Conservation (phyloP, 1,140 invertebrate species). For the Lethrus apterus region DNA sequence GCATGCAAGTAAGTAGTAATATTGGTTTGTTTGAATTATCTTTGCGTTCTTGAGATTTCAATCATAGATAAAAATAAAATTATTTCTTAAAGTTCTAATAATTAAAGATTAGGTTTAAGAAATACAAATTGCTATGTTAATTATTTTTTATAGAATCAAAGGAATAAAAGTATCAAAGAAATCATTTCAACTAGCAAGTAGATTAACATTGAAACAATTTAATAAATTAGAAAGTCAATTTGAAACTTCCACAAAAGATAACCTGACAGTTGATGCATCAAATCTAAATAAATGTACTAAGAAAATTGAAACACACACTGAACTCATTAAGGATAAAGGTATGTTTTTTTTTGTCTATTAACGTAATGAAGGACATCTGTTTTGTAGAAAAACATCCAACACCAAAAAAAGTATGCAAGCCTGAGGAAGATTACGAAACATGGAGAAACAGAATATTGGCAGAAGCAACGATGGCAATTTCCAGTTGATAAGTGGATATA, state of each 20-base stretch:
- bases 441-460: too few relatives aligned
- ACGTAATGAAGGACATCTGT: too few relatives aligned
- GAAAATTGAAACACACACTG: background rate
- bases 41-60: background rate
- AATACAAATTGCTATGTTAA: background rate
- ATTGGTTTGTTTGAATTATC: background rate
- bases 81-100: too few relatives aligned
- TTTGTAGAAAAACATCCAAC: too few relatives aligned
- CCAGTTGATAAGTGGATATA: too few relatives aligned
- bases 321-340: too few relatives aligned
- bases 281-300: background rate
- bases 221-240: conserved; percentile 39
- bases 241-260: conserved; percentile 33
- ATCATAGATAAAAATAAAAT: too few relatives aligned
- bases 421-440: too few relatives aligned
- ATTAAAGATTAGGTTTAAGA: too few relatives aligned
- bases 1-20: conserved; percentile 35
- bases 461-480: too few relatives aligned
- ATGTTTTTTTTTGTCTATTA: too few relatives aligned
- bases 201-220: conserved; percentile 40
- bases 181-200: conserved; percentile 38
- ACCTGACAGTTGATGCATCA: conserved; percentile 6
- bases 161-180: conserved; percentile 38
- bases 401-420: too few relatives aligned
- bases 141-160: conserved; percentile 25